Base-by-base conservation (phyloP, 2,113 vertebrate genomes). In the Burhinus oedicnemus region DNA sequence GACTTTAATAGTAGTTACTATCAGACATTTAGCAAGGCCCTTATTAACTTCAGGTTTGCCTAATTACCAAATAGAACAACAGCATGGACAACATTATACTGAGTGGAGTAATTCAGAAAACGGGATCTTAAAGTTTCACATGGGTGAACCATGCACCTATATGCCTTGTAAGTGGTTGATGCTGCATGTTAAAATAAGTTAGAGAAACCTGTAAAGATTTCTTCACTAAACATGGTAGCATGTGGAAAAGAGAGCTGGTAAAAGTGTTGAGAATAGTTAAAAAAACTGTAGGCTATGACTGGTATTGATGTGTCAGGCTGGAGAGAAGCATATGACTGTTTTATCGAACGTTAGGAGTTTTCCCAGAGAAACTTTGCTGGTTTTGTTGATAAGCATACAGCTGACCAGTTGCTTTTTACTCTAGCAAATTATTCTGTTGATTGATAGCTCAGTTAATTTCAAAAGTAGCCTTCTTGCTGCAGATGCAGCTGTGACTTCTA, bases 401-500 rank as follows among this genome's bases (percentile, higher is more conserved):
- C 92, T 96, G 89, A 97, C 57, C 4, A 25, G 60, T 90, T 95
- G 62, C 86, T 96, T 97, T 97, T 91, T 55, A 68, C 40, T 91
- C 75, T 54, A 83, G 65, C 79, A 96, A 96, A 93, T 95, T 89
- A 90, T 89, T 97, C 47, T 81, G 94, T 78, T 94, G 95, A 95
- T 90, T 94, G 95, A 96, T 97, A 95, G 93, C 69, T 62, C 84
- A 60, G 61, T 93, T 97, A 91, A 95, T 97, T 97, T 93, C 91
- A 74, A 82, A 90, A 89, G 74, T 29, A 95, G 66, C 66, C 60
- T 91, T 91, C 95, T 87, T 78, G 42, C 62, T 84, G 78, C 82
- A 84, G 76, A 90, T 94, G 93, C 98, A 98, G 96, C 97, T 98
- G 98, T 75, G 91, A 96, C 68, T 89, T 78, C 89, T 97, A 98